Evolutionary conservation across 2,888 invertebrate species (phyloP).

Genomic region (Agapostemon virescens): DNA sequence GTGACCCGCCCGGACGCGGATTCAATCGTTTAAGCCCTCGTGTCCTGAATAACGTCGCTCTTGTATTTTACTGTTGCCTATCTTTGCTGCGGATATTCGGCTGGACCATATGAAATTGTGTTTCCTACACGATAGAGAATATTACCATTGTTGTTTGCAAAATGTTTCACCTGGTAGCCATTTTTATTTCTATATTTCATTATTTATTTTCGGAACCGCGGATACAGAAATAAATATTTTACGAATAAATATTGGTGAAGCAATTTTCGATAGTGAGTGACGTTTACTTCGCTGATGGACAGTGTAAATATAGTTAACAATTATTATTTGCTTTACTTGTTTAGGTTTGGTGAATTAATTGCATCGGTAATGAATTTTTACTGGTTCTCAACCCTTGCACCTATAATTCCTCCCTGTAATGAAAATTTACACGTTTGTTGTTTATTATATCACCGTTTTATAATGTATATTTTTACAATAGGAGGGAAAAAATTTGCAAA

Average conservation of each 20-base stretch:
- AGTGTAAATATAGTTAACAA: neutral
- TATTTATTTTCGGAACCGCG: neutral
- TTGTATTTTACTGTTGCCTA: neutral
- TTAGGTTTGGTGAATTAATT: neutral
- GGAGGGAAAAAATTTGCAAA: no score
- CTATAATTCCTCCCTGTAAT: neutral
- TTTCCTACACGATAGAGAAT: neutral
- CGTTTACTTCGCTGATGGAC: neutral
- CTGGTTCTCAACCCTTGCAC: neutral
- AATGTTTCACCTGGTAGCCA: neutral
- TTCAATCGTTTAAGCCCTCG: neutral
- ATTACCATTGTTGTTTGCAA: neutral
- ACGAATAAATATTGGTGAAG: no score
- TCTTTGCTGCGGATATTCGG: neutral
- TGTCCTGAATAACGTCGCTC: neutral
- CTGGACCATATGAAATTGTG: neutral
- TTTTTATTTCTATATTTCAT: neutral
- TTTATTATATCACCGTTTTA: no score
- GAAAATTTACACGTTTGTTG: neutral
- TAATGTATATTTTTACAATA: no score
- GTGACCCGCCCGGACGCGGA: neutral
- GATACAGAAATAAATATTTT: neutral
- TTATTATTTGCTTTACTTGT: neutral
- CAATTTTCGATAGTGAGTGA: no score
- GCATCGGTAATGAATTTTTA: neutral